These are phyloP conservation scores for Varanus komodoensis DNA, from an alignment of 2,113 vertebrate genomes.

Conservation along the genomic window DNA sequence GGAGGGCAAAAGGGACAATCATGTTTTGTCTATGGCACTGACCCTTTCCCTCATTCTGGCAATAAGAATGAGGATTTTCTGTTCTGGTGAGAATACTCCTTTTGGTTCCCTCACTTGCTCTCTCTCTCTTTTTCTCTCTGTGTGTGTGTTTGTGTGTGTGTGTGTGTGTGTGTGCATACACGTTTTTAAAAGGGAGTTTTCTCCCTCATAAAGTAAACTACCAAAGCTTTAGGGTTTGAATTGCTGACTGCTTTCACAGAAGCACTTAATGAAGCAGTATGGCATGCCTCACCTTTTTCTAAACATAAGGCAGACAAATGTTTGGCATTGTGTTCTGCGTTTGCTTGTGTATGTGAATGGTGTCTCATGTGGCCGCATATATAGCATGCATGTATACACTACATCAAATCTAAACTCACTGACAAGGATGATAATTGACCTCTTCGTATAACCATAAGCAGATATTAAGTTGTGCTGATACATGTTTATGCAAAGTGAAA, in stretches of 20 bases:
- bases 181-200: constrained; percentile 10
- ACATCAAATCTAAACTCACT: neutral
- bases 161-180: no score
- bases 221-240: constrained; percentile 33
- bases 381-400: neutral
- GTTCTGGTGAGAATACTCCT: neutral
- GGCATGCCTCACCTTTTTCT: neutral
- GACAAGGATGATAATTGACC: neutral
- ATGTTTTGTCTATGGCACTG: no score
- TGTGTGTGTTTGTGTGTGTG: no score
- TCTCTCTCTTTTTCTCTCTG: no score
- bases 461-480: constrained; percentile 27
- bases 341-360: neutral
- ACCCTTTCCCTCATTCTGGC: no score
- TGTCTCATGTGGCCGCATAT: neutral
- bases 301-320: constrained; percentile 32
- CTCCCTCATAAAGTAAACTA: neutral
- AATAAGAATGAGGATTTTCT: no score
- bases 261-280: neutral
- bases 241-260: constrained; percentile 15
- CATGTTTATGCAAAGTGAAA: constrained; percentile 36
- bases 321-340: constrained; percentile 6
- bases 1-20: no score
- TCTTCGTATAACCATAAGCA: neutral
- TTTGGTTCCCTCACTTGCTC: no score